phyloP scores from a whole-genome alignment of 2,888 invertebrate genomes.

The Lordiphosa fenestrarum region DNA sequence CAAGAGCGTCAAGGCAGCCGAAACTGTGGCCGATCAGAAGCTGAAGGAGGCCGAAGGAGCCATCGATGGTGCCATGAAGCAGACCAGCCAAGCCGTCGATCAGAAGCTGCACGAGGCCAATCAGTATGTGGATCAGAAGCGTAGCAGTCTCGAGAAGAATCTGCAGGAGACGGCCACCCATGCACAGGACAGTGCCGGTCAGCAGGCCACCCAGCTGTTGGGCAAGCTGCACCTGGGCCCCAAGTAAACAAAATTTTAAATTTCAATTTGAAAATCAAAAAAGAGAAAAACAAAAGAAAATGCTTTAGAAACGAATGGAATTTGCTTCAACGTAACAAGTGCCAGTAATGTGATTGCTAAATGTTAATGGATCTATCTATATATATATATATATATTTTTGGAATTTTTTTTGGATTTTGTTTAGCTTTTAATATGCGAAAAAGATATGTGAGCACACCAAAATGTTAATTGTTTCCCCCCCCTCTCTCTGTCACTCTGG shows the following conservation, averaged over 20 bases:
- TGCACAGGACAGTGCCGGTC: conserved; percentile 76
- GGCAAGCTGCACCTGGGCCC: conserved; percentile 77
- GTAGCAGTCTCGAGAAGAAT: conserved; percentile 79
- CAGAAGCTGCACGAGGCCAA: conserved; percentile 84
- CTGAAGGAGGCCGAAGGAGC: conserved; percentile 81
- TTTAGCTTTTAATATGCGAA: conserved; percentile 45
- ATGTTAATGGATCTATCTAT: conserved; percentile 44
- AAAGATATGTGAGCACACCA: conserved; percentile 33
- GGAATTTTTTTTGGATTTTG: conserved; percentile 30
- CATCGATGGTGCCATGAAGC: conserved; percentile 83
- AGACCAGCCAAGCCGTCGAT: conserved; percentile 83
- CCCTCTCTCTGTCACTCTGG: conserved; percentile 4
- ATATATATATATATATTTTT: conserved; percentile 41
- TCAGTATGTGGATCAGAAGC: conserved; percentile 83
- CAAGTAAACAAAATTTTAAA: conserved; percentile 35
- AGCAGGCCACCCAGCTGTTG: conserved; percentile 77
- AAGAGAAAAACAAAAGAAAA: conserved; percentile 38
- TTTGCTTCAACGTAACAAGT: conserved; percentile 72
- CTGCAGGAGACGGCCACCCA: conserved; percentile 75
- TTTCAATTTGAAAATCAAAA: conserved; percentile 20
- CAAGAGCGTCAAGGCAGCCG: conserved; percentile 81
- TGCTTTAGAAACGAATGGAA: conserved; percentile 47
- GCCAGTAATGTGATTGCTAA: conserved; percentile 72
- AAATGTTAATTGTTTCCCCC: conserved; percentile 11
- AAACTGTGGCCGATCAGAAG: conserved; percentile 81